Percentiles rank a stretch among this genome's conserved stretches.
Conservation (phyloP, 1,140 invertebrate species). For the Bombus polaris region DNA sequence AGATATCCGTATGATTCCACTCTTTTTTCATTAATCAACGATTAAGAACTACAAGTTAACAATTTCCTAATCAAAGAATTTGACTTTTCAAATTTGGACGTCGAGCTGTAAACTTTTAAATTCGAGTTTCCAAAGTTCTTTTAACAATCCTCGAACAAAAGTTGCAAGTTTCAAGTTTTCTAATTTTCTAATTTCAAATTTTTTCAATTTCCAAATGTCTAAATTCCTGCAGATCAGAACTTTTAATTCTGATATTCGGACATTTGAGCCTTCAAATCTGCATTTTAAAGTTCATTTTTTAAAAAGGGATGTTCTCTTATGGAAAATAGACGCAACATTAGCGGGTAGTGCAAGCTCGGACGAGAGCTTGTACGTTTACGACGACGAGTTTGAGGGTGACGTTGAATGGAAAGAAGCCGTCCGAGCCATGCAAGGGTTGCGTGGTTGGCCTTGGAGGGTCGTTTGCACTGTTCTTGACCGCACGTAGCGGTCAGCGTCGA, state of each 20-base stretch:
- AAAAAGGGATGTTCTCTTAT: neutral
- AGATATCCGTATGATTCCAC: accelerated
- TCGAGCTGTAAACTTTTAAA: no score
- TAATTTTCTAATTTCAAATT: no score
- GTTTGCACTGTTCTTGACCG: slow-evolving; percentile 73
- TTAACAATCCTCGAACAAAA: no score
- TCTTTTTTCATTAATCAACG: neutral
- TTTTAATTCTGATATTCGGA: no score
- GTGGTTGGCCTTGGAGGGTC: slow-evolving; percentile 77
- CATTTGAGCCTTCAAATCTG: no score
- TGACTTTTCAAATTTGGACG: no score
- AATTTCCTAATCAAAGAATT: no score
- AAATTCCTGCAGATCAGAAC: neutral
- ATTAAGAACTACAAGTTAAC: neutral
- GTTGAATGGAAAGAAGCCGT: slow-evolving; percentile 57
- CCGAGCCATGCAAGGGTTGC: slow-evolving; percentile 73
- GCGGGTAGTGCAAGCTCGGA: neutral
- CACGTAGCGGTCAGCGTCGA: slow-evolving; percentile 43
- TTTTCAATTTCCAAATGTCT: neutral
- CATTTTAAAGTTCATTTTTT: neutral
- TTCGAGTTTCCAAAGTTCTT: no score
- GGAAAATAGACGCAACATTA: neutral
- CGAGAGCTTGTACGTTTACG: neutral
- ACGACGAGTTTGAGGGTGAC: slow-evolving; percentile 53
- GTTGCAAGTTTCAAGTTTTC: no score